These are phyloP conservation scores for Caenorhabditis virilis DNA, from an alignment of 2,888 invertebrate species.

Conservation along the genomic window DNA sequence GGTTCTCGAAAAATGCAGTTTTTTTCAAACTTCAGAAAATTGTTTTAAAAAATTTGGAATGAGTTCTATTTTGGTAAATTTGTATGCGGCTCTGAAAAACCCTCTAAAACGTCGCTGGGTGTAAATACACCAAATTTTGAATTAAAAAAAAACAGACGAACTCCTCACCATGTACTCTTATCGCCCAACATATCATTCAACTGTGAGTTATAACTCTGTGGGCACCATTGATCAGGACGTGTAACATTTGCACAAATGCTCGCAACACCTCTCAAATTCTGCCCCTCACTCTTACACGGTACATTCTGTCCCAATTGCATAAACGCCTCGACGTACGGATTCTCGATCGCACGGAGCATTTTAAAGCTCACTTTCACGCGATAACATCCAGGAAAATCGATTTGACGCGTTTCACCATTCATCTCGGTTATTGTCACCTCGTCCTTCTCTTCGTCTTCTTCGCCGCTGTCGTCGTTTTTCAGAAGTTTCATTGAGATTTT, in stretches of 20 bases:
- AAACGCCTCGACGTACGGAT: constrained; percentile 62
- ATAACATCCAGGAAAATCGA: constrained; percentile 61
- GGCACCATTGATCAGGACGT: constrained; percentile 52
- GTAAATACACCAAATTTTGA: too few species aligned
- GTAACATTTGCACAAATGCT: constrained; percentile 60
- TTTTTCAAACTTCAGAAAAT: constrained; percentile 1
- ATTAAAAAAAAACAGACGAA: too few species aligned
- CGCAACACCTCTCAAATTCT: constrained; percentile 29
- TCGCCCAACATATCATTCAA: constrained; percentile 52
- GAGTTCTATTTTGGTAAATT: too few species aligned
- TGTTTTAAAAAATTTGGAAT: too few species aligned
- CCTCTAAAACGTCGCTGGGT: too few species aligned
- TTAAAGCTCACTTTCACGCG: constrained; percentile 53
- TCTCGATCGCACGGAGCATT: constrained; percentile 48
- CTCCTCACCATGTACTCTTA: constrained; percentile 54
- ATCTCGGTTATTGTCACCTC: constrained; percentile 43
- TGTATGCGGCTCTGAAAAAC: too few species aligned
- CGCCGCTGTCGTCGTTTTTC: constrained; percentile 16
- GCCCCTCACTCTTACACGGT: constrained; percentile 48
- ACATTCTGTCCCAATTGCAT: constrained; percentile 57
- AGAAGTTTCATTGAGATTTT: constrained; percentile 53
- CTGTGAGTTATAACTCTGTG: constrained; percentile 50
- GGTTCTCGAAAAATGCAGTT: too few species aligned
- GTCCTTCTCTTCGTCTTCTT: constrained; percentile 29
- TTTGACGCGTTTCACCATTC: constrained; percentile 38